A percentile compares a stretch with the other conserved stretches of the same genome.
phyloP scores from a whole-genome alignment of 2,113 vertebrate genomes.

The Nothoprocta perdicaria region DNA sequence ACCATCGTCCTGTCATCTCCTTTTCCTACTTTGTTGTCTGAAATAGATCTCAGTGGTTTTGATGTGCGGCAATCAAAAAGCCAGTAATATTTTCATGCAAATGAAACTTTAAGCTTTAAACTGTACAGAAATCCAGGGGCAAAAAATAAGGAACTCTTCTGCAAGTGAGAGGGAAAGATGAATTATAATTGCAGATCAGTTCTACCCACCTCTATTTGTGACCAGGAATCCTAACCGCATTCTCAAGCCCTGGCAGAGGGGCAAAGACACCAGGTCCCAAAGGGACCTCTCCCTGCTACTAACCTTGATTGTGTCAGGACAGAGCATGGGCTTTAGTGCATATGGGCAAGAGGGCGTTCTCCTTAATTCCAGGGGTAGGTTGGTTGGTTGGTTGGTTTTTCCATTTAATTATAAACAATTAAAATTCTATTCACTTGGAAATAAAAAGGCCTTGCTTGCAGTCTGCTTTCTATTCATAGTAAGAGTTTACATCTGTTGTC shows the following conservation, averaged over 20 bases:
- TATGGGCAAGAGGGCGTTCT: neutral
- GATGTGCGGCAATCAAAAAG: neutral
- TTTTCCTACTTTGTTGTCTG: neutral
- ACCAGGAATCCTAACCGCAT: neutral
- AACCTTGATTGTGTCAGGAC: neutral
- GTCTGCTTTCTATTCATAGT: neutral
- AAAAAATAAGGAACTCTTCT: accelerated
- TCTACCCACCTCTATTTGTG: neutral
- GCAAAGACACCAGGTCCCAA: neutral
- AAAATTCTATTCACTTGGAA: neutral
- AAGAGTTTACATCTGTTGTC: neutral
- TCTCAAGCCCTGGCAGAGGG: neutral
- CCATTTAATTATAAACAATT: neutral
- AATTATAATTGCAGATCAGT: neutral
- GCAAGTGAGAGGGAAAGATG: neutral
- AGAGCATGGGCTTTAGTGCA: neutral
- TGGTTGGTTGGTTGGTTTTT: neutral
- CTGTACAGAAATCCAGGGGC: accelerated
- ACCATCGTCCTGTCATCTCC: neutral
- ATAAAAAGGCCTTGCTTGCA: neutral
- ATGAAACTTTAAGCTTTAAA: neutral
- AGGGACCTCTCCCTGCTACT: neutral
- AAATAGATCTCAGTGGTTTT: neutral
- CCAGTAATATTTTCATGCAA: neutral
- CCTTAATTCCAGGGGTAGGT: neutral